A percentile compares a stretch with the other conserved stretches of the same genome.
Evolutionary conservation across 2,113 vertebrate species (phyloP).

Genomic region (Pao palembangensis): DNA sequence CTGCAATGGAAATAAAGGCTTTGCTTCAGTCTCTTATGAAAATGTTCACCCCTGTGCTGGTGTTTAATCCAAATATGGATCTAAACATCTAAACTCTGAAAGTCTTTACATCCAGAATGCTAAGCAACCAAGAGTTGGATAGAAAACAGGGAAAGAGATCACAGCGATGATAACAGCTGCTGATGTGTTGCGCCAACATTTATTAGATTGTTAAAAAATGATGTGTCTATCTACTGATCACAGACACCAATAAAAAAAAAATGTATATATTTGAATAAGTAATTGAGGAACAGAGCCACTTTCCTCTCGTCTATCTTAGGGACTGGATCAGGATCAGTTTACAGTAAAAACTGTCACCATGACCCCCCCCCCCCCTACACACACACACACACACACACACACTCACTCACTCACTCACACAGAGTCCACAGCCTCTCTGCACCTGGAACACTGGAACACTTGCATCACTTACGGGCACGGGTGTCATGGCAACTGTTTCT

Average conservation of each 20-base stretch:
- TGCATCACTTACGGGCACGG: constrained; percentile 65
- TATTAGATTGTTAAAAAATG: not conserved
- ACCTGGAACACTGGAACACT: constrained; percentile 59
- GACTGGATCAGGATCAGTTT: constrained; percentile 31
- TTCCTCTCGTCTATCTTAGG: constrained; percentile 34
- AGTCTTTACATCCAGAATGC: constrained; percentile 33
- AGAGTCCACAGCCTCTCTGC: constrained; percentile 48
- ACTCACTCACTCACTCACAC: constrained; percentile 22
- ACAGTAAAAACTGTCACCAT: constrained; percentile 38
- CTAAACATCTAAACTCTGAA: constrained; percentile 23
- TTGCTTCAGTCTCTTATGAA: constrained; percentile 26
- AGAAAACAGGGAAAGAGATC: not conserved
- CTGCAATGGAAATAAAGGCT: constrained; percentile 54
- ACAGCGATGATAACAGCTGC: constrained; percentile 14
- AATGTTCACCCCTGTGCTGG: constrained; percentile 32
- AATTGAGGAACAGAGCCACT: too few relatives aligned
- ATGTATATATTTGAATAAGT: too few relatives aligned
- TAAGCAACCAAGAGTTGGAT: constrained; percentile 15
- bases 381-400: not conserved
- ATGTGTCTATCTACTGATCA: constrained; percentile 3
- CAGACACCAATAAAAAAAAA: constrained; percentile 3
- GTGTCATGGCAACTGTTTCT: constrained; percentile 69
- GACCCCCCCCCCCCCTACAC: too few relatives aligned
- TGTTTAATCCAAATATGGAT: constrained; percentile 61
- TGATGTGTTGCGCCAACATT: not conserved